Evolutionary conservation across 2,113 vertebrate genomes (phyloP).

Genomic region (Mormyrus lacerda): DNA sequence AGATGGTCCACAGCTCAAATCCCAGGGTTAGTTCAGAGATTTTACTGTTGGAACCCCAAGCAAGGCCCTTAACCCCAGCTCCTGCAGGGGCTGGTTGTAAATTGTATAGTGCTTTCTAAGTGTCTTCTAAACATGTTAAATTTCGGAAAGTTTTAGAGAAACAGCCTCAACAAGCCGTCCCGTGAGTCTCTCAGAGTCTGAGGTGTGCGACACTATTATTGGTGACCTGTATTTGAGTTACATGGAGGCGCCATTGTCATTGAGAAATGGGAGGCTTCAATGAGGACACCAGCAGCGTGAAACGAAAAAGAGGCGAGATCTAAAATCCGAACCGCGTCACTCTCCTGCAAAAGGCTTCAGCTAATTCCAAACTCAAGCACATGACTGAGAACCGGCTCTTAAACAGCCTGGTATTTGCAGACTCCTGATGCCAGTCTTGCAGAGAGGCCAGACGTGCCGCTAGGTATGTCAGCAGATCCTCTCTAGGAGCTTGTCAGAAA

Average conservation of each 20-base stretch:
- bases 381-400: not conserved
- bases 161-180: not conserved
- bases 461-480: not conserved
- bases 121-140: not conserved
- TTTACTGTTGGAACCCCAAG: not conserved
- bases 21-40: not conserved
- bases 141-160: not conserved
- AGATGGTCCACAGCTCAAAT: not conserved
- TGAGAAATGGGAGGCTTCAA: not conserved
- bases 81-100: not conserved
- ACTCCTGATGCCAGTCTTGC: not conserved
- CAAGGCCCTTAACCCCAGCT: not conserved
- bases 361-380: not conserved
- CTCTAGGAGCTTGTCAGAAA: not conserved
- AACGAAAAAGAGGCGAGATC: not conserved
- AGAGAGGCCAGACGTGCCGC: not conserved
- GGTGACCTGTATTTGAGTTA: not conserved
- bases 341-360: not conserved
- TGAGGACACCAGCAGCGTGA: not conserved
- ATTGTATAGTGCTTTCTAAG: not conserved
- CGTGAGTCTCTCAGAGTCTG: not conserved
- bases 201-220: not conserved
- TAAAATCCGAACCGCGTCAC: not conserved
- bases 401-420: not conserved
- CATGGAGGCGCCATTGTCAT: not conserved